Percentiles rank a stretch among this genome's conserved stretches.
phyloP scores from a whole-genome alignment of 2,113 vertebrate genomes.

The Dolichallabes microphthalmus region DNA sequence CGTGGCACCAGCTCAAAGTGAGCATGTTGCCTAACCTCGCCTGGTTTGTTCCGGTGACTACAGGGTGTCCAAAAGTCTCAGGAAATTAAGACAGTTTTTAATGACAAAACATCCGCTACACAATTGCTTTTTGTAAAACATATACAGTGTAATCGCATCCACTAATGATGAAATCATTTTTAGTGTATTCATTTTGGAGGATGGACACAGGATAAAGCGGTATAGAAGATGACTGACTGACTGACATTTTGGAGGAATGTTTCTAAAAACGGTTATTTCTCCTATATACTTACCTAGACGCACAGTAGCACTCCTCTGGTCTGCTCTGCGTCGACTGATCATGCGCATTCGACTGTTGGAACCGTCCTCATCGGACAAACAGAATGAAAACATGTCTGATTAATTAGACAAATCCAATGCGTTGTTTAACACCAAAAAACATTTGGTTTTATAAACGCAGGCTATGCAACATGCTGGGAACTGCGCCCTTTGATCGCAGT shows the following conservation, averaged over 20 bases:
- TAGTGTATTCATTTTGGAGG: too few relatives aligned
- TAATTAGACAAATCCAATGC: background rate
- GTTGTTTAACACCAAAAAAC: background rate
- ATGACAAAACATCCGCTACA: too few relatives aligned
- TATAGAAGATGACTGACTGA: too few relatives aligned
- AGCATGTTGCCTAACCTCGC: conserved; percentile 51
- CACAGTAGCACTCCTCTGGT: background rate
- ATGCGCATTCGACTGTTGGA: background rate
- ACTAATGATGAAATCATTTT: too few relatives aligned
- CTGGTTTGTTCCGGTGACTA: background rate
- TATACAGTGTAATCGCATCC: too few relatives aligned
- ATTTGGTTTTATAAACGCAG: background rate
- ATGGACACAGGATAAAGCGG: too few relatives aligned
- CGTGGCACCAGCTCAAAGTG: conserved; percentile 37
- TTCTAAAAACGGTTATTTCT: too few relatives aligned
- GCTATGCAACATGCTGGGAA: background rate
- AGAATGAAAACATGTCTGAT: background rate
- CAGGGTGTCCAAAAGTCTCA: too few relatives aligned
- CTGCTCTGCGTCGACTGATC: background rate
- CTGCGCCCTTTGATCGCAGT: background rate
- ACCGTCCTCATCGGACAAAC: background rate
- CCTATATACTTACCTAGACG: too few relatives aligned
- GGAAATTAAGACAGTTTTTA: too few relatives aligned
- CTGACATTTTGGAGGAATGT: too few relatives aligned
- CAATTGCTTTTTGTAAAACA: too few relatives aligned